Evolutionary conservation across 2,888 invertebrate genomes (phyloP), one percentile per base, ranked within the genome.

Genomic region (Isotomurus palustris): DNA sequence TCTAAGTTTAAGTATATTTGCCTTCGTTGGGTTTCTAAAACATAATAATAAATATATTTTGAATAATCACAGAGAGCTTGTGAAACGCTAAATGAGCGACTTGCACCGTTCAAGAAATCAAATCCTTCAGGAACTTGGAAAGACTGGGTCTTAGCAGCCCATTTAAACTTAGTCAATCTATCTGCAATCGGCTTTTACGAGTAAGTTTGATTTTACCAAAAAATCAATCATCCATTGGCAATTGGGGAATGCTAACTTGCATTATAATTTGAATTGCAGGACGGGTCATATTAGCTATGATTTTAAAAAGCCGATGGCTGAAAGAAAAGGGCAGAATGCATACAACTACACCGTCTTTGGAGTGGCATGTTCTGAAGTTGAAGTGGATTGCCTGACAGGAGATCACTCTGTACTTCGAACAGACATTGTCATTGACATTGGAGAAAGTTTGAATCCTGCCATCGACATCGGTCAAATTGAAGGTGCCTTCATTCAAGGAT

Each of bases 381-480:
- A 95, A 80, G 84, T 95, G 19, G 95, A 96, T 76, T 92, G 92
- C 69, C 79, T 95, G 1, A 95, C 93, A 24, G 95, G 95, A 4
- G 94, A 94, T 73, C 94, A 95, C 76, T 84, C 86, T 78, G 82
- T 94, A 1, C 75, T 92, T 29, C 81, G 87, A 72, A 87, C 90
- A 1, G 93, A 96, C 72, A 94, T 96, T 70, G 93, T 96, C 0
- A 95, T 96, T 94, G 96, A 96, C 77, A 81, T 95, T 66, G 96
- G 95, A 1, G 86, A 89, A 70, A 94, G 94, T 76, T 77, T 96
- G 54, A 96, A 96, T 77, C 96, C 96, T 2, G 94, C 95, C 1
- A 91, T 96, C 65, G 96, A 96, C 72, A 88, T 96, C 70, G 96
- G 96, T 0, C 96, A 96, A 79, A 87, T 96, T 17, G 96, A 96